Evolutionary conservation across 2,888 invertebrate species (phyloP), one percentile per base, ranked within the genome.

Genomic region (Eupithecia inturbata): DNA sequence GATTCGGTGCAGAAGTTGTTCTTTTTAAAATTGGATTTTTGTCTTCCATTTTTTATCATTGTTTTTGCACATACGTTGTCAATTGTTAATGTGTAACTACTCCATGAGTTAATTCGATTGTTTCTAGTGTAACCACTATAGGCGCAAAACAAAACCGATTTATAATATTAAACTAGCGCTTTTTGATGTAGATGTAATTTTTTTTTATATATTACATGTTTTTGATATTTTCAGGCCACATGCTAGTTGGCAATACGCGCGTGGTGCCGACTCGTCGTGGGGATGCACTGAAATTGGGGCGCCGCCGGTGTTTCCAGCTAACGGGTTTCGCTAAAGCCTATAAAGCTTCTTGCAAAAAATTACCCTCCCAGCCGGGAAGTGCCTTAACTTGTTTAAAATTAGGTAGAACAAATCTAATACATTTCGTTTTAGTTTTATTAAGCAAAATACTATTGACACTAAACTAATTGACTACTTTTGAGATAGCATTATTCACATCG

Each of bases 1-100:
- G 57, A 57, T 57, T 57, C 4, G 57, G 26, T 4, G 57, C 22
- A 4, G 57, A 57, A 14, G 1, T 62, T 31, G 62, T 7, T 39
- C 22, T 68, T 26, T 39, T 31, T 10, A 31, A 22, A 39, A 31
- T 3, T 10, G 22, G 60, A 3, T 14, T 14, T 19, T 26, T 49
- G 14, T 64, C 49, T 16, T 62, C 74, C 71, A 71, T 71, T 57
- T 74, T 69, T 67, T 9, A 19, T 16, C 71, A 74, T 69, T n/a
- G n/a, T 68, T 62, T 60, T 45, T 14, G 19, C 7, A 39, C 19
- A 63, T 10, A 62, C 26, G 26, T 36, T 57, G 36, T 75, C 68
- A 19, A 70, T 64, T 6, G 31, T 9, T 9, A 72, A 26, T 19
- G 6, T 72, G 0, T 70, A 4, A 6, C 67, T 45, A 41, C 57